phyloP scores from a whole-genome alignment of 35 echinoderm and acorn worm genomes.

The Chiridota heheva region DNA sequence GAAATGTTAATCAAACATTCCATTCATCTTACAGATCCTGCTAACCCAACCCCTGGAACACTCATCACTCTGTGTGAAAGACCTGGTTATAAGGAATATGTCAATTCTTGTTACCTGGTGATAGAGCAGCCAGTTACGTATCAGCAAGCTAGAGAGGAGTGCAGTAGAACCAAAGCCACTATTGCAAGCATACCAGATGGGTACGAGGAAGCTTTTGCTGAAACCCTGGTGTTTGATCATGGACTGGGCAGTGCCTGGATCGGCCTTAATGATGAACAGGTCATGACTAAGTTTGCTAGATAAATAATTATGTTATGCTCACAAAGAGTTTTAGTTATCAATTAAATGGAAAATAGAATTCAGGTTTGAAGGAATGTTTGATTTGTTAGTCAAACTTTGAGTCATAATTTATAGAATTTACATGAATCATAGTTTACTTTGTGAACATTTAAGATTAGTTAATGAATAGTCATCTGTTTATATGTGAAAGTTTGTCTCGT shows the following conservation, averaged over 20 bases:
- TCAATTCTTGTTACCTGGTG: constrained; percentile 52
- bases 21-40: too few species aligned
- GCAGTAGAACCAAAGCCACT: constrained; percentile 12
- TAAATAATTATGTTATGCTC: too few species aligned
- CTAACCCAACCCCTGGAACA: constrained; percentile 12
- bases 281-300: background rate
- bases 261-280: constrained; percentile 54
- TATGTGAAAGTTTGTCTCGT: too few species aligned
- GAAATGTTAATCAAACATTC: too few species aligned
- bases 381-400: too few species aligned
- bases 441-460: too few species aligned
- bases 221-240: constrained; percentile 45
- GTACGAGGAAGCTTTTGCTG: constrained; percentile 62
- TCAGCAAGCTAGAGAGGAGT: constrained; percentile 24
- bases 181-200: constrained; percentile 45
- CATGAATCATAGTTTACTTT: too few species aligned
- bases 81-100: constrained; percentile 29
- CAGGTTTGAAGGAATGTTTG: too few species aligned
- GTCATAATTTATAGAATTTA: too few species aligned
- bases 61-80: background rate
- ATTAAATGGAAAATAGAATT: too few species aligned
- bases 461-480: too few species aligned
- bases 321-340: too few species aligned
- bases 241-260: constrained; percentile 51
- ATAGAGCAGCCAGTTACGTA: background rate